These are phyloP conservation scores for Carlito syrichta DNA, from an alignment of 2,113 vertebrate genomes.

Conservation along the genomic window DNA sequence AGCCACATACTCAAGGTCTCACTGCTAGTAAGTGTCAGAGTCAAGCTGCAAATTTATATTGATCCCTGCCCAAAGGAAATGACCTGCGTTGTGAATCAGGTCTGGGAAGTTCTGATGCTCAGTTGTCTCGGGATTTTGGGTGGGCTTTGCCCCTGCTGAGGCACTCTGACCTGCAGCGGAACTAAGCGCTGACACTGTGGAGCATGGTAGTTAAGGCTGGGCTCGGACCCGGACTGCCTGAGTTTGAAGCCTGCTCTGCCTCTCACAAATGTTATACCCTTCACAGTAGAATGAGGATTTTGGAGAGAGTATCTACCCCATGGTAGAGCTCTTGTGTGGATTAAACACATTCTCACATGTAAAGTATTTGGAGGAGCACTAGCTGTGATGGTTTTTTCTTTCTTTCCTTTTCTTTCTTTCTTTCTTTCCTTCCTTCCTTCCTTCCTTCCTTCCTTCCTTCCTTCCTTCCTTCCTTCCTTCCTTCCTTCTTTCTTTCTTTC, in stretches of 20 bases:
- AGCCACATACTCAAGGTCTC: neutral
- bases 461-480: too few species aligned
- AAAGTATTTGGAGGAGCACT: neutral
- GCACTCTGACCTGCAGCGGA: neutral
- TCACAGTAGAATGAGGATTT: neutral
- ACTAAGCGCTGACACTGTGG: neutral
- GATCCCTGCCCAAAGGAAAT: neutral
- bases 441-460: too few species aligned
- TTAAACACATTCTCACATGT: accelerated
- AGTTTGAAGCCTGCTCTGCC: neutral
- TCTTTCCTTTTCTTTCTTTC: too few species aligned
- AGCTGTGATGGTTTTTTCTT: too few species aligned
- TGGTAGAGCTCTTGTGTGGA: neutral
- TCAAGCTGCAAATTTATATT: neutral
- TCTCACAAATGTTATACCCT: neutral
- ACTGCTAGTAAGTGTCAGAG: neutral
- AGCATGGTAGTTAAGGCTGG: neutral
- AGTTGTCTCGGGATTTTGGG: neutral
- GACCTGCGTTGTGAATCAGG: too few species aligned
- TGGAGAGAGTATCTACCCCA: accelerated
- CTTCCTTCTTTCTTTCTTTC: too few species aligned
- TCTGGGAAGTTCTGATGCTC: neutral
- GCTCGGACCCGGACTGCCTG: neutral
- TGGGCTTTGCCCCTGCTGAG: neutral
- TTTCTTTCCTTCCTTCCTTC: too few species aligned